phyloP scores from a whole-genome alignment of 1,140 invertebrate genomes.

The Achroia grisella region DNA sequence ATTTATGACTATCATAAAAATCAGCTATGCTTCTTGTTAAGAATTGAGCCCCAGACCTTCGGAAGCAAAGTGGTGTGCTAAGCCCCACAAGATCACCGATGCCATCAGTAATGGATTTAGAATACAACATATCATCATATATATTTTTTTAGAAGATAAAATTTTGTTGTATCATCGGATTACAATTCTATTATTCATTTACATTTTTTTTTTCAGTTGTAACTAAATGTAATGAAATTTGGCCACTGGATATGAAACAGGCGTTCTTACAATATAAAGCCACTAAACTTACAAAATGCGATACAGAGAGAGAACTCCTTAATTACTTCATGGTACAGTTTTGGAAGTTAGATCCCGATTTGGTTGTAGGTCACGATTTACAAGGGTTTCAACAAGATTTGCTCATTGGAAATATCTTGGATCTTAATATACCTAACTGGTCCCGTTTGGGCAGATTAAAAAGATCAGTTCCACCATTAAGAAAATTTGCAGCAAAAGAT shows the following conservation, averaged over 20 bases:
- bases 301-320: slow-evolving; percentile 89
- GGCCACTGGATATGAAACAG: slow-evolving; percentile 87
- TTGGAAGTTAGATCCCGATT: slow-evolving; percentile 92
- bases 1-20: no score
- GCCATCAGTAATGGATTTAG: no score
- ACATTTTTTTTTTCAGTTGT: slow-evolving; percentile 86
- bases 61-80: no score
- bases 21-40: no score
- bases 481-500: slow-evolving; percentile 70
- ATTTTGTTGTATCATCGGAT: no score
- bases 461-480: slow-evolving; percentile 77
- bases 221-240: slow-evolving; percentile 83
- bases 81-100: no score
- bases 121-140: no score
- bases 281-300: slow-evolving; percentile 86
- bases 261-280: slow-evolving; percentile 77
- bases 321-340: slow-evolving; percentile 90
- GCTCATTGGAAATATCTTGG: slow-evolving; percentile 86
- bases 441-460: slow-evolving; percentile 91
- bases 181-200: no score
- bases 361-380: slow-evolving; percentile 94
- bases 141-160: no score
- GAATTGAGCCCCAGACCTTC: no score
- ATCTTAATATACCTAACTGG: slow-evolving; percentile 89
- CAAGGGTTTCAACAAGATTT: slow-evolving; percentile 91